These are phyloP conservation scores for Tapirus indicus DNA, from an alignment of 2,797 vertebrate species.

Conservation along the genomic window DNA sequence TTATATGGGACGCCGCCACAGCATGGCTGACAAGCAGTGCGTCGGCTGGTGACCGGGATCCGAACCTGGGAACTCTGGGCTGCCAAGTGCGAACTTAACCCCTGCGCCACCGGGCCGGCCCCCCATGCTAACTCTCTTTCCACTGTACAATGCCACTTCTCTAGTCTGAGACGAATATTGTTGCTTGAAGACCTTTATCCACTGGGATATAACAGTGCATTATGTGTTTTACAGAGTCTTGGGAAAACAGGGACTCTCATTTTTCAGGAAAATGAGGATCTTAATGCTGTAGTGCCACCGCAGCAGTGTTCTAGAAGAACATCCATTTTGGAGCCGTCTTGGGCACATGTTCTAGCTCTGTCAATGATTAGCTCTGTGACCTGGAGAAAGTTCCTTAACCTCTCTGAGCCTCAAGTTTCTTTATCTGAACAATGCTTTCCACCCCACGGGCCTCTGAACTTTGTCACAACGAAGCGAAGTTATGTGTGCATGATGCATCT, in stretches of 20 bases:
- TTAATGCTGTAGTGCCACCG: neutral
- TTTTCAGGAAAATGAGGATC: constrained; percentile 29
- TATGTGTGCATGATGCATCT: neutral
- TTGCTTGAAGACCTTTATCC: neutral
- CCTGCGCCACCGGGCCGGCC: too few species aligned
- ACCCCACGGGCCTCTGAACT: neutral
- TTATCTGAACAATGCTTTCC: neutral
- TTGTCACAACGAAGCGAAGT: neutral
- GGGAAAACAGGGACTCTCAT: neutral
- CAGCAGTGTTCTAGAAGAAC: neutral
- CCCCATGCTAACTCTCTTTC: neutral
- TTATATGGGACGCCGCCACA: too few species aligned
- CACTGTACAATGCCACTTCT: neutral
- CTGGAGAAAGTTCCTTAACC: neutral
- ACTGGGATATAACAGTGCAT: neutral
- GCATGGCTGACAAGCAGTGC: too few species aligned
- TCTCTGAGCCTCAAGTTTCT: constrained; percentile 23
- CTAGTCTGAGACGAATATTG: constrained; percentile 10
- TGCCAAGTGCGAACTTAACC: too few species aligned
- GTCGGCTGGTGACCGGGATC: too few species aligned
- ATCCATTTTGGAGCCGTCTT: constrained; percentile 40
- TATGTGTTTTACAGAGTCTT: constrained; percentile 45
- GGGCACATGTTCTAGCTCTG: neutral
- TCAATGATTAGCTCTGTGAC: neutral
- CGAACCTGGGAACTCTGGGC: too few species aligned